These are phyloP conservation scores for Oplegnathus fasciatus DNA, from an alignment of 2,113 vertebrate species.

Conservation along the genomic window DNA sequence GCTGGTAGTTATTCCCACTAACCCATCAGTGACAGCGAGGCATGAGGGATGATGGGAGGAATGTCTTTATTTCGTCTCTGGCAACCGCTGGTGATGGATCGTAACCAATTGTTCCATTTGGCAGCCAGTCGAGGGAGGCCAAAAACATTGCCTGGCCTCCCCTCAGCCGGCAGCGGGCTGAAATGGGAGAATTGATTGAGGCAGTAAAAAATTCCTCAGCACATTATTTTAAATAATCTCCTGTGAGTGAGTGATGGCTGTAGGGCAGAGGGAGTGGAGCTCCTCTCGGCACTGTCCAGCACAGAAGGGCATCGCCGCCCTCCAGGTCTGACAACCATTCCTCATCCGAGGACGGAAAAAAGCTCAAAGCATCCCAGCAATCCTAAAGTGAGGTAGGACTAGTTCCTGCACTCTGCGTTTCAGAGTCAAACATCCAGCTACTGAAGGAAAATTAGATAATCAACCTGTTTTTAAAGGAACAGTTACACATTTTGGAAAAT, in stretches of 20 bases:
- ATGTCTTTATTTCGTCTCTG: constrained; percentile 75
- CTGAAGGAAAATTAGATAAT: constrained; percentile 18
- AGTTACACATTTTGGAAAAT: constrained; percentile 8
- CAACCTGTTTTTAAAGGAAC: background rate
- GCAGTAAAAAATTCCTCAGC: constrained; percentile 57
- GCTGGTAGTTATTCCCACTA: constrained; percentile 42
- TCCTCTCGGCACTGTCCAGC: constrained; percentile 23
- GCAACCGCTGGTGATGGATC: constrained; percentile 75
- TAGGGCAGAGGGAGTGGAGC: constrained; percentile 41
- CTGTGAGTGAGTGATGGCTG: constrained; percentile 61
- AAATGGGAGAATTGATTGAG: constrained; percentile 67
- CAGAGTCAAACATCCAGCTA: background rate
- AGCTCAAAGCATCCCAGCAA: constrained; percentile 32
- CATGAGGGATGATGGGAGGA: constrained; percentile 66
- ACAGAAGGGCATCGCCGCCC: constrained; percentile 31
- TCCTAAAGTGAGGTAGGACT: constrained; percentile 22
- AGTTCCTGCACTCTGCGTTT: constrained; percentile 12
- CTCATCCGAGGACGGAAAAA: background rate
- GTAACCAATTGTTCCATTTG: constrained; percentile 78
- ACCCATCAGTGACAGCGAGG: constrained; percentile 52
- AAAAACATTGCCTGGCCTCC: constrained; percentile 51
- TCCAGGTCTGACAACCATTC: constrained; percentile 21
- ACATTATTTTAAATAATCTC: constrained; percentile 71
- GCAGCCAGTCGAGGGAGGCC: constrained; percentile 67
- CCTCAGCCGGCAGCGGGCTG: constrained; percentile 28